These are phyloP conservation scores for Globodera rostochiensis DNA, from an alignment of 1,140 invertebrate species.

Conservation along the genomic window DNA sequence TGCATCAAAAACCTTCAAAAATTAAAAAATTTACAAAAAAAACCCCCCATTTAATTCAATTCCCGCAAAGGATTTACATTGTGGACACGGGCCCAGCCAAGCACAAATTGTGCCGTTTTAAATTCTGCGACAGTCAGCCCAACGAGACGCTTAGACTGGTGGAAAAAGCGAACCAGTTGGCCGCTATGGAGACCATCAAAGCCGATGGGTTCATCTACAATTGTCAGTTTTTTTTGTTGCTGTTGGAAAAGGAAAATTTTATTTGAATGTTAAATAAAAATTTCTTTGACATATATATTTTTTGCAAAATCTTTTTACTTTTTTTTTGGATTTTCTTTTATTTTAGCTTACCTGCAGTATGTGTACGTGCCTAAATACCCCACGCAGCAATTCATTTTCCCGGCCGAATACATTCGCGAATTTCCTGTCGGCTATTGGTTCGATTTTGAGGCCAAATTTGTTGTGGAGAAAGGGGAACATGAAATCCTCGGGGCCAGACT, in stretches of 20 bases:
- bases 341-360: neutral
- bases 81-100: constrained; percentile 21
- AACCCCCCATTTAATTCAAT: too few species aligned
- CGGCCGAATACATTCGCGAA: neutral
- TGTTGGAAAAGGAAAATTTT: neutral
- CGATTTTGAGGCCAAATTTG: constrained; percentile 15
- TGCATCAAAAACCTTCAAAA: too few species aligned
- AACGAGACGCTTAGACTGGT: constrained; percentile 4
- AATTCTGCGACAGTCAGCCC: constrained; percentile 10
- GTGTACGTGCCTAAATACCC: constrained; percentile 18
- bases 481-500: constrained; percentile 14
- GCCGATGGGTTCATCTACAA: constrained; percentile 12
- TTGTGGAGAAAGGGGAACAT: neutral
- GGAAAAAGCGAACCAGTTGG: constrained; percentile 20
- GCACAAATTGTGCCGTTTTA: constrained; percentile 22
- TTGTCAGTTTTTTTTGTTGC: neutral
- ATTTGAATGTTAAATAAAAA: neutral
- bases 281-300: too few species aligned
- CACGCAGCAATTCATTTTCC: constrained; percentile 14
- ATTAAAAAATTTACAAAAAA: too few species aligned
- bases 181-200: neutral
- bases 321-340: neutral
- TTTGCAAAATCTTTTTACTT: neutral
- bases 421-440: constrained; percentile 25
- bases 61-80: constrained; percentile 10